Base-by-base conservation (phyloP, 2,888 invertebrate species). In the Cataglyphis livida region DNA sequence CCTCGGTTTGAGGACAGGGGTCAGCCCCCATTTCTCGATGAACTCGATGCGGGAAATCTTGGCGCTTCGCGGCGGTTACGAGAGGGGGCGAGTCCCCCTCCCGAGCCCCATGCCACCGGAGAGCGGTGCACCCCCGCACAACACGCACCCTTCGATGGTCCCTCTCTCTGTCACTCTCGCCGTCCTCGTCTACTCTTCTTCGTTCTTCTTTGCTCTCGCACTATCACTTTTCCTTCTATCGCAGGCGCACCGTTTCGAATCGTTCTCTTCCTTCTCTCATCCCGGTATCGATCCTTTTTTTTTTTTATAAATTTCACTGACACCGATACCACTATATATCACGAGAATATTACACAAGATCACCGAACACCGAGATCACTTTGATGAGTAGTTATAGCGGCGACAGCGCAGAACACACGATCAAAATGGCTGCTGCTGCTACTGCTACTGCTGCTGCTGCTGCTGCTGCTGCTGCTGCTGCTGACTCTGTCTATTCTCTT, bases 41-140 rank as follows among this genome's bases (percentile, higher is more conserved):
- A 98, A 98, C 97, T 98, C 98, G 97, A 98, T 97, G 96, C 98
- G 98, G 97, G 98, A 98, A 98, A 98, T 98, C 97, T 97, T 98
- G 97, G 96, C 96, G 96, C 96, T 95, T 96, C 94, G 94, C 94
- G 94, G 93, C 93, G 94, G 93, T 94, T 95, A 95, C 95, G 95
- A 95, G 96, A 95, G 95, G 96, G 95, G 96, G 95, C 95, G 95
- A 95, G 94, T 95, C 95, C 96, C 96, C 96, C 95, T 96, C 95
- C 95, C 95, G 95, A 95, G 96, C 96, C 96, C 96, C 94, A 95
- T 96, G 95, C 94, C 93, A 93, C 93, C 92, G 92, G 90, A 92
- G 93, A 92, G 93, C 93, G 92, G 90, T 89, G 91, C 91, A 92
- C 91, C 91, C 91, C 91, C 92, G 91, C 90, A 93, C 88, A 92